Evolutionary conservation across 2,888 invertebrate genomes (phyloP).

Genomic region (Noctuana brunneofusca): DNA sequence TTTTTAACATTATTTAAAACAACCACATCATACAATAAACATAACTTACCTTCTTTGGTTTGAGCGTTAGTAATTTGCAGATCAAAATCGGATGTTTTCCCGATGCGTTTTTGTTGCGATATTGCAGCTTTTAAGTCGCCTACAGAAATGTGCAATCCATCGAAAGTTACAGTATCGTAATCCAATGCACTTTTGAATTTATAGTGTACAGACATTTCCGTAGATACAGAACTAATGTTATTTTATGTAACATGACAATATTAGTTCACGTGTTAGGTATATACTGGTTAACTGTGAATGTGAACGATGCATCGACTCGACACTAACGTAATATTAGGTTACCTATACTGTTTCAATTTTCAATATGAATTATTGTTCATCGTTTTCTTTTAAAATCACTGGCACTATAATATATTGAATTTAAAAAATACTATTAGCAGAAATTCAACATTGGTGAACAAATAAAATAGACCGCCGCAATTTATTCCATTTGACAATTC

Average conservation of each 20-base stretch:
- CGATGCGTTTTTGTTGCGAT: slow-evolving; percentile 96
- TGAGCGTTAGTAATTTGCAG: slow-evolving; percentile 98
- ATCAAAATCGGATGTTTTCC: slow-evolving; percentile 97
- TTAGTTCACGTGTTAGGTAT: slow-evolving; percentile 39
- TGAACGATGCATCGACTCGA: slow-evolving; percentile 7
- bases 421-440: neutral
- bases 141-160: slow-evolving; percentile 97
- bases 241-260: slow-evolving; percentile 52
- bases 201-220: slow-evolving; percentile 96
- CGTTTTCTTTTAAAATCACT: neutral
- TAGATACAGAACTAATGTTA: slow-evolving; percentile 41
- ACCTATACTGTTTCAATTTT: neutral
- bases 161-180: slow-evolving; percentile 97
- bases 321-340: neutral
- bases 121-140: slow-evolving; percentile 97
- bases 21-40: too few species aligned
- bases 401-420: neutral
- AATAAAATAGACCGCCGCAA: neutral
- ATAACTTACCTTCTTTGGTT: slow-evolving; percentile 93
- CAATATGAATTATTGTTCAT: neutral
- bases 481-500: neutral
- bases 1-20: too few species aligned
- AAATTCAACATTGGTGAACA: neutral
- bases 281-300: slow-evolving; percentile 14
- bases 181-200: slow-evolving; percentile 98